phyloP scores from a whole-genome alignment of 1,140 invertebrate species.

The Aplysia californica region DNA sequence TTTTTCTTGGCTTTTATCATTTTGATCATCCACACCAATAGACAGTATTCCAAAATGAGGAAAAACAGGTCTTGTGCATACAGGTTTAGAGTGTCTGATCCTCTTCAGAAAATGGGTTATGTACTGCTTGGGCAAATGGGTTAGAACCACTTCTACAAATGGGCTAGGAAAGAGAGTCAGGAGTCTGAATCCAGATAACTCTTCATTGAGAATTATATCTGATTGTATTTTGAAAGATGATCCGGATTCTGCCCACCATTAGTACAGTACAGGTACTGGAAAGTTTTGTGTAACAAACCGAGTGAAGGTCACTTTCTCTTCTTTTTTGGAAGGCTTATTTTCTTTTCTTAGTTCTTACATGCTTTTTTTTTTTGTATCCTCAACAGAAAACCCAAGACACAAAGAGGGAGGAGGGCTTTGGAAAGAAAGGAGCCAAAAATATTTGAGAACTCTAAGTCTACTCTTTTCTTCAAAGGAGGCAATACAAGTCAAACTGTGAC shows the following conservation, averaged over 20 bases:
- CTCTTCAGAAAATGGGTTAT: too few species aligned
- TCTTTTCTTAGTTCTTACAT: not conserved
- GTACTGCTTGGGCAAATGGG: too few species aligned
- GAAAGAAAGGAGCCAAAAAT: conserved; percentile 80
- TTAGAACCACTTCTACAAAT: too few species aligned
- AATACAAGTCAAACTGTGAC: conserved; percentile 83
- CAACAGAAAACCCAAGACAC: conserved; percentile 10
- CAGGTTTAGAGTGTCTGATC: too few species aligned
- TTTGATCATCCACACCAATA: too few species aligned
- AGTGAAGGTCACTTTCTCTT: too few species aligned
- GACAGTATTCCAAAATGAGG: too few species aligned
- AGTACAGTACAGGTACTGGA: not conserved
- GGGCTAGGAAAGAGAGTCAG: too few species aligned
- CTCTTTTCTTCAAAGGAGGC: conserved; percentile 71
- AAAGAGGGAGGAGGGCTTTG: conserved; percentile 80
- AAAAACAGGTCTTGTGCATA: too few species aligned
- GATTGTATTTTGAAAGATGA: not conserved
- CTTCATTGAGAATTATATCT: not conserved
- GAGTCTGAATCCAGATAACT: too few species aligned
- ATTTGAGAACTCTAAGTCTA: conserved; percentile 29
- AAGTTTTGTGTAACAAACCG: not conserved
- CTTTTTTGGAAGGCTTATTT: not conserved
- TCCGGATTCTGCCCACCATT: not conserved
- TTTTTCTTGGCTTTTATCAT: too few species aligned
- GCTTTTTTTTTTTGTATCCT: too few species aligned